Conservation (phyloP, 2,113 vertebrate genomes). For the Rhadina sibilatrix region DNA sequence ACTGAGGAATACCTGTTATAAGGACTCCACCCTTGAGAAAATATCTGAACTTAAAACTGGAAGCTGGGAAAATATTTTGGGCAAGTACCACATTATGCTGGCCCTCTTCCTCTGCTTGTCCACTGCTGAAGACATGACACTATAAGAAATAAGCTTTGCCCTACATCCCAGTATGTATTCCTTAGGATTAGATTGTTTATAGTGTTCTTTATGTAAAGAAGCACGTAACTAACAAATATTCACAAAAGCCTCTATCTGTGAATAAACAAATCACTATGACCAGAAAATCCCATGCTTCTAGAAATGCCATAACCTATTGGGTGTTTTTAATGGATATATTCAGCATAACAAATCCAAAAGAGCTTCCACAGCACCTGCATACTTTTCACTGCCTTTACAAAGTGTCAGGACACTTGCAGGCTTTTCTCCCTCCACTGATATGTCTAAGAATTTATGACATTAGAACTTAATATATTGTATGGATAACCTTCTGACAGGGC, state of each 20-base stretch:
- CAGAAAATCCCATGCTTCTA: background rate
- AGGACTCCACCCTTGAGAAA: background rate
- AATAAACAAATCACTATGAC: background rate
- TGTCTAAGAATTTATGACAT: background rate
- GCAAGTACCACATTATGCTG: background rate
- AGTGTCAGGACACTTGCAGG: background rate
- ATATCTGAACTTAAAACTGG: background rate
- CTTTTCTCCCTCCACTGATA: background rate
- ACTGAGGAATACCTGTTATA: background rate
- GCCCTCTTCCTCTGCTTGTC: background rate
- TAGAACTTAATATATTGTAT: background rate
- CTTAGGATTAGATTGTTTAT: background rate
- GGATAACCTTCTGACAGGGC: background rate
- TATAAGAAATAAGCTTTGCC: background rate
- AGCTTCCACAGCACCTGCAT: background rate
- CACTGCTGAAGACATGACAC: background rate
- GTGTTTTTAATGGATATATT: background rate
- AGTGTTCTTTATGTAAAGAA: background rate
- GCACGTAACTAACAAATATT: background rate
- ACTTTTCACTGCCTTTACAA: background rate
- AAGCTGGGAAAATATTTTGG: background rate
- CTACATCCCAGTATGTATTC: background rate
- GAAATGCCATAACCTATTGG: background rate
- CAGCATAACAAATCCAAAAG: background rate
- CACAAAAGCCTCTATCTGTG: background rate